These are phyloP conservation scores for Hylaeus volcanicus DNA, from an alignment of 1,140 invertebrate species.

Conservation along the genomic window DNA sequence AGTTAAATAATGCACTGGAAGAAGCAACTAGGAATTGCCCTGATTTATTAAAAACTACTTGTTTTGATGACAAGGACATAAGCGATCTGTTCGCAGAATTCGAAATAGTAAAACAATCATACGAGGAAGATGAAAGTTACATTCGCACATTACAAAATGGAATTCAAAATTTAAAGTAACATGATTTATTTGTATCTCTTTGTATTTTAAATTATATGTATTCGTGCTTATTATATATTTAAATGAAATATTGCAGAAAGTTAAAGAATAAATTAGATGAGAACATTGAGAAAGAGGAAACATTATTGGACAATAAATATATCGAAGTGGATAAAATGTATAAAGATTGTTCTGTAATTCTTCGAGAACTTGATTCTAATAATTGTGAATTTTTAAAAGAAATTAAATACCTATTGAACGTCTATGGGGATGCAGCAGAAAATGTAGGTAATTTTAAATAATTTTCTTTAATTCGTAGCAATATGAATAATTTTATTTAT, in stretches of 20 bases:
- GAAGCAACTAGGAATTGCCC: constrained; percentile 68
- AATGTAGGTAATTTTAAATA: constrained; percentile 62
- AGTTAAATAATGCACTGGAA: constrained; percentile 68
- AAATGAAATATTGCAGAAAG: constrained; percentile 58
- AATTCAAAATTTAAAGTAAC: constrained; percentile 72
- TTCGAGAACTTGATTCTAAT: constrained; percentile 67
- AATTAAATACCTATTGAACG: constrained; percentile 64
- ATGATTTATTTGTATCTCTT: constrained; percentile 20
- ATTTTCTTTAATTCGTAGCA: background rate
- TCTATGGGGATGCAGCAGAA: constrained; percentile 68
- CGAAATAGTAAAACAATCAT: constrained; percentile 66
- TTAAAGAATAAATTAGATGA: constrained; percentile 69
- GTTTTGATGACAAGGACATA: constrained; percentile 49
- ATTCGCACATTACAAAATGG: constrained; percentile 65
- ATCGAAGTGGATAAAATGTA: constrained; percentile 68
- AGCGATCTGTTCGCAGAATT: constrained; percentile 54
- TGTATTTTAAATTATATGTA: constrained; percentile 11
- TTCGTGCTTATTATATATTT: constrained; percentile 20
- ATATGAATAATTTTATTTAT: constrained; percentile 25
- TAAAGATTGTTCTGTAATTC: constrained; percentile 61
- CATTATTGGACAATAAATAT: constrained; percentile 62
- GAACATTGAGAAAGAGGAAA: constrained; percentile 69
- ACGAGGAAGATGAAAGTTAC: constrained; percentile 69
- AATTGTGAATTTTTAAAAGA: constrained; percentile 67
- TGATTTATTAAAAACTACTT: constrained; percentile 66